Conservation (phyloP, 2,113 vertebrate genomes). For the Carassius auratus region DNA sequence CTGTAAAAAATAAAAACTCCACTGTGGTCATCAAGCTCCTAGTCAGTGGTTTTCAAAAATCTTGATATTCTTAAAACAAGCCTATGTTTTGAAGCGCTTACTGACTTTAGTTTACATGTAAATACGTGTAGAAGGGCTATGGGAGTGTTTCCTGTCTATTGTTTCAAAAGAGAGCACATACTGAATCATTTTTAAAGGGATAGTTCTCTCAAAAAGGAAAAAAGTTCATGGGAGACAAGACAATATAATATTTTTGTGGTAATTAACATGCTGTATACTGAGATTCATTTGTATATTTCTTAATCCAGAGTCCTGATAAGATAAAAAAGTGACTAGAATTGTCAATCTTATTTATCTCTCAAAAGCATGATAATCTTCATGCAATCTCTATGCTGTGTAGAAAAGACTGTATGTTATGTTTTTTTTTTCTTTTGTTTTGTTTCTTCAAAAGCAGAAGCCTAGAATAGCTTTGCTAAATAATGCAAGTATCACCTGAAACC, state of each 20-base stretch:
- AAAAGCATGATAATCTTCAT: not conserved
- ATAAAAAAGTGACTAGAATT: no score
- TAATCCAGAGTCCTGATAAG: not conserved
- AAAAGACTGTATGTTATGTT: not conserved
- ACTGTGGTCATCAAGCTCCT: not conserved
- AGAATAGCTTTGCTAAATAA: not conserved
- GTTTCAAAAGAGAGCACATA: not conserved
- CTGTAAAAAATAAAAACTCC: not conserved
- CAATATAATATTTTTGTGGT: not conserved
- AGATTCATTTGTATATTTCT: not conserved
- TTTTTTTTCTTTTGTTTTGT: not conserved
- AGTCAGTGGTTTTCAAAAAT: constrained; percentile 19
- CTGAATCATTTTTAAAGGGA: not conserved
- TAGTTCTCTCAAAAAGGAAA: not conserved
- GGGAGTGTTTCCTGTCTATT: not conserved
- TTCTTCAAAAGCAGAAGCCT: not conserved
- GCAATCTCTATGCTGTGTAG: not conserved
- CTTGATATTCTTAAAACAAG: not conserved
- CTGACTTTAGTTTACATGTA: constrained; percentile 11
- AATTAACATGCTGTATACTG: not conserved
- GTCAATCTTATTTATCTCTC: no score
- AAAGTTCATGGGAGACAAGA: not conserved
- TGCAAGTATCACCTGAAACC: not conserved
- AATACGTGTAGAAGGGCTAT: not conserved
- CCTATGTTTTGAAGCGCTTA: not conserved